These are phyloP conservation scores for Furcifer pardalis DNA, from an alignment of 2,797 vertebrate species.

Conservation along the genomic window DNA sequence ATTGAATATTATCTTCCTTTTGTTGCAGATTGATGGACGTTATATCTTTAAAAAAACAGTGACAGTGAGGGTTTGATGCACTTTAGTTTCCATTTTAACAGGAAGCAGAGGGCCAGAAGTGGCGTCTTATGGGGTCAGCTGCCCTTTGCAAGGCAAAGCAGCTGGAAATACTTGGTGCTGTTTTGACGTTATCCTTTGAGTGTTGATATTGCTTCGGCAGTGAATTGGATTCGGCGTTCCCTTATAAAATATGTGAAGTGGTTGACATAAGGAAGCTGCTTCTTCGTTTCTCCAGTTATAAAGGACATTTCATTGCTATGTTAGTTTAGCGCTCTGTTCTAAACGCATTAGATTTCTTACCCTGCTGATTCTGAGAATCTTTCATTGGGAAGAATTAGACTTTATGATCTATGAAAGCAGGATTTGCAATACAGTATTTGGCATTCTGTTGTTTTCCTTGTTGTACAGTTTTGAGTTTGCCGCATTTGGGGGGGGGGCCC, in stretches of 20 bases:
- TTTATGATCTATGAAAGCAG: neutral
- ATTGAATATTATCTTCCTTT: neutral
- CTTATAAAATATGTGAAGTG: neutral
- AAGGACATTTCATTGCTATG: neutral
- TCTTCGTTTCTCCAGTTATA: neutral
- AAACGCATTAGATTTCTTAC: too few species aligned
- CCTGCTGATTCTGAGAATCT: neutral
- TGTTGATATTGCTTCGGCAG: neutral
- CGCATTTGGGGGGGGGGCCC: too few species aligned
- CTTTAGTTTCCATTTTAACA: neutral
- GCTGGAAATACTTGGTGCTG: neutral
- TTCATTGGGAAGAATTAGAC: neutral
- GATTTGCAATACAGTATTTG: neutral
- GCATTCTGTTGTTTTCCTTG: neutral
- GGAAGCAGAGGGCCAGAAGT: neutral
- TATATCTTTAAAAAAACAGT: neutral
- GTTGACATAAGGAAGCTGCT: neutral
- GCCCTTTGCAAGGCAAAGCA: neutral
- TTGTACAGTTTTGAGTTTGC: neutral
- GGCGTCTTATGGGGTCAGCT: neutral
- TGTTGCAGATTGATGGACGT: neutral
- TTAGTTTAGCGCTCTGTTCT: too few species aligned
- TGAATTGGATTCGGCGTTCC: neutral
- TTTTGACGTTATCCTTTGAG: neutral
- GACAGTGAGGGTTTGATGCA: neutral